Conservation (phyloP, 2,113 vertebrate genomes). For the Pogonocichla stellata region DNA sequence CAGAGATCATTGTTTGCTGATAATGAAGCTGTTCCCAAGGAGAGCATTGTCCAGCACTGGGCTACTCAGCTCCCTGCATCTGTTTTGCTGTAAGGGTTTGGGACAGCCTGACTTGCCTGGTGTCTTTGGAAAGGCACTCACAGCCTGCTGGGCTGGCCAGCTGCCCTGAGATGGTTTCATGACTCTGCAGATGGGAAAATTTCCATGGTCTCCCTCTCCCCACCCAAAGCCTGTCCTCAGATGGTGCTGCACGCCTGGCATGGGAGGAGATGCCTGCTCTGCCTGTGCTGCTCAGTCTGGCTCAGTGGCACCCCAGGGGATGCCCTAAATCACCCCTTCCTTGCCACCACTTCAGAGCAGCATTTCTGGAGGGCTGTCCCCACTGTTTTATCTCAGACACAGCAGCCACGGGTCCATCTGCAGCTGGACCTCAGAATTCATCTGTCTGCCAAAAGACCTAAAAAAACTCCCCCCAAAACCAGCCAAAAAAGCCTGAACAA, state of each 20-base stretch:
- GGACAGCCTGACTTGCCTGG: not conserved
- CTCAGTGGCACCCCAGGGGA: not conserved
- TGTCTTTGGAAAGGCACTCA: not conserved
- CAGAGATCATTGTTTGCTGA: not conserved
- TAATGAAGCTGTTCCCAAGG: not conserved
- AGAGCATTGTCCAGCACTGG: not conserved
- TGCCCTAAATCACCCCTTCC: not conserved
- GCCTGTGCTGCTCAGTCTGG: accelerated
- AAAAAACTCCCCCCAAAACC: accelerated
- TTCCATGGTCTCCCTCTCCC: not conserved
- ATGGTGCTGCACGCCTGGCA: not conserved
- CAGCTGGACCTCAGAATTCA: not conserved
- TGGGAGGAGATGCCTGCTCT: not conserved
- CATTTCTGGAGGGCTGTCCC: not conserved
- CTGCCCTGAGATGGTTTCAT: conserved; percentile 5
- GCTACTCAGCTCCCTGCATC: not conserved
- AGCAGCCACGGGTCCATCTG: accelerated
- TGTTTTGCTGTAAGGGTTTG: not conserved
- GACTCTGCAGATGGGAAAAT: conserved; percentile 31
- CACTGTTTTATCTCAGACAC: not conserved
- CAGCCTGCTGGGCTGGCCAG: conserved; percentile 19
- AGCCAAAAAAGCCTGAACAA: not conserved
- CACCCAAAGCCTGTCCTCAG: not conserved
- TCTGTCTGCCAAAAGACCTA: not conserved
- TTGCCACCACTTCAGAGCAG: not conserved